Percentiles rank a stretch among this genome's conserved stretches.
These are phyloP conservation scores for Dendrocopos noguchii DNA, from an alignment of 2,113 vertebrate species.

Conservation along the genomic window DNA sequence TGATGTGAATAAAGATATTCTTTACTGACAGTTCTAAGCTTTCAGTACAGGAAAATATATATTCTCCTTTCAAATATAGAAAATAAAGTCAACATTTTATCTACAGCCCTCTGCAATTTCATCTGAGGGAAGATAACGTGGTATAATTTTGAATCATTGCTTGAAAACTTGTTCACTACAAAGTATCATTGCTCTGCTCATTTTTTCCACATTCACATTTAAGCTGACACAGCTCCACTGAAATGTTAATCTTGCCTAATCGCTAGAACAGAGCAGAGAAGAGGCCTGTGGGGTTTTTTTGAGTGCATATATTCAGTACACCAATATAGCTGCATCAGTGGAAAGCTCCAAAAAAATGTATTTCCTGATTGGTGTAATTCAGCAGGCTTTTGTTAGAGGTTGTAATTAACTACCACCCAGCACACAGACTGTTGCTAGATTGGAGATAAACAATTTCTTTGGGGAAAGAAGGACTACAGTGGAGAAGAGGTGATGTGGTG, in stretches of 20 bases:
- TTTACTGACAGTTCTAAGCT: conserved; percentile 12
- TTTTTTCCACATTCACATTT: conserved; percentile 46
- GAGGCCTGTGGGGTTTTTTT: background rate
- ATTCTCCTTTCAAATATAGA: conserved; percentile 19
- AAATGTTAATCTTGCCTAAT: conserved; percentile 55
- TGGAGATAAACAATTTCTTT: background rate
- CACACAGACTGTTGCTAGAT: background rate
- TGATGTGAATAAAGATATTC: background rate
- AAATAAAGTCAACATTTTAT: conserved; percentile 47
- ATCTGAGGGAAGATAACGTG: background rate
- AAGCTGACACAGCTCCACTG: conserved; percentile 38
- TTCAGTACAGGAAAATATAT: background rate
- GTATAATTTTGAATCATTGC: conserved; percentile 44
- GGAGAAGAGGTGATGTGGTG: background rate
- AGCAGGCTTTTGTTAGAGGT: background rate
- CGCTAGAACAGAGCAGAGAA: conserved; percentile 1
- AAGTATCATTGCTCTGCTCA: conserved; percentile 24
- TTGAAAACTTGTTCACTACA: conserved; percentile 46
- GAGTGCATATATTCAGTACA: background rate
- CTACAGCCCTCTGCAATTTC: conserved; percentile 35
- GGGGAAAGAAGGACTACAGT: background rate
- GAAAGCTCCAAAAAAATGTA: background rate
- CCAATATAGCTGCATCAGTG: background rate
- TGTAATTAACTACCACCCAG: background rate
- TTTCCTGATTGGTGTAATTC: conserved; percentile 4